Base-by-base conservation (phyloP, 2,113 vertebrate genomes). In the Brachyhypopomus gauderio region DNA sequence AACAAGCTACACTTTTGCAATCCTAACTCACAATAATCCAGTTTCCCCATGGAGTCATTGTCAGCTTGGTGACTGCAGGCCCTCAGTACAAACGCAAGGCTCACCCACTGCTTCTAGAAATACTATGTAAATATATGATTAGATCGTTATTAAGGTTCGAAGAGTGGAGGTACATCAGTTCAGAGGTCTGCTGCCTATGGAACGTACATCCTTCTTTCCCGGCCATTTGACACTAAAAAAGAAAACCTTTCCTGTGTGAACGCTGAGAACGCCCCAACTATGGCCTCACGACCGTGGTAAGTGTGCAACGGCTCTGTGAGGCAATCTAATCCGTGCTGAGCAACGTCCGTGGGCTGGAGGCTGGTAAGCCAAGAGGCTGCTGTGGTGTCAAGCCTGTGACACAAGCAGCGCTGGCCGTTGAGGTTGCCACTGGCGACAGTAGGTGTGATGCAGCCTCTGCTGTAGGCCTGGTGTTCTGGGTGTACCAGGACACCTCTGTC, bases 151-250 rank as follows among this genome's bases (percentile, higher is more conserved):
- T 14, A 63, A 63, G 22, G 23, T 27, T 63, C 3, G 23, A 14
- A 22, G 14, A 2, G 8, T 25, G 60, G 14, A 25, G 27, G 27
- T 23, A 22, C 25, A 30, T 3, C 20, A 30, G 3, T 1, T 19
- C 14, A 1, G 27, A 19, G 64, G 20, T 20, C 27, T 36, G 64
- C 27, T 36, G 1, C 36, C 64, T 67, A 22, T 2, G 64, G 34
- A 67, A 14, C 45, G 14, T 14, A 52, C 12, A 52, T 30, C 34
- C 36, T 69, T 41, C 27, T 41, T 70, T 38, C 1, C 20, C 36
- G 8, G 7, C 36, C 66, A 70, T 70, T 38, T 70, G 66, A 22
- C 19, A 20, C 66, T 70, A 41, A 34, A 70, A 66, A 70, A 23
- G 17, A 70, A 70, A 41, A 52, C 45, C 45, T 52, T 52, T 52